Conservation (phyloP, 2,797 vertebrate genomes). For the Cyclura pinguis region DNA sequence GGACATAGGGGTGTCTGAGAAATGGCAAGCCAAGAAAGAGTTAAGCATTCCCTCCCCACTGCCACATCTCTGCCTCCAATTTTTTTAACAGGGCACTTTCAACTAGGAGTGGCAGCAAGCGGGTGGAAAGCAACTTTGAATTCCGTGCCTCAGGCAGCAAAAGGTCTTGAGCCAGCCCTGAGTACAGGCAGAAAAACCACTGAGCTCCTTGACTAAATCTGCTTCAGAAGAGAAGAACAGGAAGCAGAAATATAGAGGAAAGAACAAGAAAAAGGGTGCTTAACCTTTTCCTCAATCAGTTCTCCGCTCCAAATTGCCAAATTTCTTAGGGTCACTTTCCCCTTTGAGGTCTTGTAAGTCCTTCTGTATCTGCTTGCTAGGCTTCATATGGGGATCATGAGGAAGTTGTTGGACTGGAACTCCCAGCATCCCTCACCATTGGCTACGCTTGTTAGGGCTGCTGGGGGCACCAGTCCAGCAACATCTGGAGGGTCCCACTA, state of each 20-base stretch:
- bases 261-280: background rate
- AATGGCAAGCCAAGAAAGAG: background rate
- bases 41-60: background rate
- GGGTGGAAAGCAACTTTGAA: background rate
- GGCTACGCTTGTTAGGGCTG: background rate
- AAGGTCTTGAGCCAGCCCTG: background rate
- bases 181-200: background rate
- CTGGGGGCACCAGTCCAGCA: background rate
- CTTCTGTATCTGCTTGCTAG: background rate
- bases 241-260: background rate
- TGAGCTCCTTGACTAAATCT: background rate
- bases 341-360: background rate
- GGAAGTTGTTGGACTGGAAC: background rate
- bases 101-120: background rate
- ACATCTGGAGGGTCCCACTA: background rate
- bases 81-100: background rate
- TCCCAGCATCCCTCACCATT: background rate
- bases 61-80: background rate
- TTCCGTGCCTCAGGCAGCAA: background rate
- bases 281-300: background rate
- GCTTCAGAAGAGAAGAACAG: background rate
- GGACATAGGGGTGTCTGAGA: background rate
- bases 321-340: no score
- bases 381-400: background rate
- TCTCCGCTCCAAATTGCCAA: background rate